Evolutionary conservation across 2,113 vertebrate species (phyloP).

Genomic region (Connochaetes taurinus): DNA sequence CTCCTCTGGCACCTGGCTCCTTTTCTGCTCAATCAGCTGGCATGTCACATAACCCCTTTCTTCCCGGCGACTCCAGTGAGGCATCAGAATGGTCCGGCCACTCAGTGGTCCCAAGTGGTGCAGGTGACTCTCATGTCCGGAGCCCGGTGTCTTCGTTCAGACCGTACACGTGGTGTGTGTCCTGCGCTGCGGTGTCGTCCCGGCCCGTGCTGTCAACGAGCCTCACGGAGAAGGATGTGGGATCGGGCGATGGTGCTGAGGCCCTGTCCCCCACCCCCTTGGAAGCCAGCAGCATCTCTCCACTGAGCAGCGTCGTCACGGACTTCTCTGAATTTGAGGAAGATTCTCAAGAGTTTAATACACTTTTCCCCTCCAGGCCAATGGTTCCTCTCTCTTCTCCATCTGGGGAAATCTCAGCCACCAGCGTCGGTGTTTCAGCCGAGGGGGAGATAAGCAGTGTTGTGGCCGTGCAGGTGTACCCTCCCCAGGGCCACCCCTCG

Average conservation of each 20-base stretch:
- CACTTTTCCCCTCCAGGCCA: constrained; percentile 86
- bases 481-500: constrained; percentile 50
- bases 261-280: constrained; percentile 79
- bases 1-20: constrained; percentile 45
- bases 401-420: constrained; percentile 4
- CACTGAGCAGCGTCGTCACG: constrained; percentile 74
- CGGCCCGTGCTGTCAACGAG: constrained; percentile 77
- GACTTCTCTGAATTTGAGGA: constrained; percentile 85
- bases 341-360: constrained; percentile 85
- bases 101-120: constrained; percentile 33
- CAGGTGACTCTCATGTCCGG: constrained; percentile 57
- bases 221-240: constrained; percentile 82
- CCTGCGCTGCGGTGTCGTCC: constrained; percentile 75
- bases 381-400: constrained; percentile 82
- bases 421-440: constrained; percentile 42
- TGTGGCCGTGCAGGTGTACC: constrained; percentile 11
- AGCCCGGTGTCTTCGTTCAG: constrained; percentile 78
- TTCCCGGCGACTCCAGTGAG: not conserved
- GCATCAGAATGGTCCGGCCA: constrained; percentile 50
- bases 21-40: constrained; percentile 10
- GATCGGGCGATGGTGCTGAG: constrained; percentile 89
- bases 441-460: not conserved
- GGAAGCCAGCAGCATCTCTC: constrained; percentile 75
- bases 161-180: constrained; percentile 72
- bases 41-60: constrained; percentile 32